phyloP scores from a whole-genome alignment of 2,888 invertebrate genomes.

The Thysanoteuthis rhombus region DNA sequence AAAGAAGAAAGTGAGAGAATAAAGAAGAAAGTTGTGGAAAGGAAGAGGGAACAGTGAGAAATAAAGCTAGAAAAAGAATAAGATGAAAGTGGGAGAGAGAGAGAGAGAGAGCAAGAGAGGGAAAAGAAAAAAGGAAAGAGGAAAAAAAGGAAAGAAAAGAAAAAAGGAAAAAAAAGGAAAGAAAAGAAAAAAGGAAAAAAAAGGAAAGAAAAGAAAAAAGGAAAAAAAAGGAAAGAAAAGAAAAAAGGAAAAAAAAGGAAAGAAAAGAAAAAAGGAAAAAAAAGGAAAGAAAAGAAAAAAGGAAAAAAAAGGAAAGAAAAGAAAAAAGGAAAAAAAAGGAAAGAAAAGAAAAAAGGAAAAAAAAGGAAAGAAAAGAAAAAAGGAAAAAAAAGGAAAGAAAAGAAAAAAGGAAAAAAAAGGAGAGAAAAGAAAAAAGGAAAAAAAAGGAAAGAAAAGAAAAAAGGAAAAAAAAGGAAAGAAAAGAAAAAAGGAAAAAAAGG shows the following conservation, averaged over 20 bases:
- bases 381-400: neutral
- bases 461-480: neutral
- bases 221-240: neutral
- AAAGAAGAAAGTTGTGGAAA: neutral
- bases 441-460: neutral
- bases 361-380: neutral
- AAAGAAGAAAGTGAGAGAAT: neutral
- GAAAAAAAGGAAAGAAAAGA: neutral
- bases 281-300: neutral
- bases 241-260: neutral
- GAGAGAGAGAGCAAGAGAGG: neutral
- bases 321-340: neutral
- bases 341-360: neutral
- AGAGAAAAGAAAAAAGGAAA: neutral
- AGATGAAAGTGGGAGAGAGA: neutral
- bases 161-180: neutral
- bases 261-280: neutral
- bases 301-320: neutral
- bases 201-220: neutral
- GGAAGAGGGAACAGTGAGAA: neutral
- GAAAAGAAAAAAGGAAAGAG: neutral
- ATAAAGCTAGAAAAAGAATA: neutral
- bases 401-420: neutral
- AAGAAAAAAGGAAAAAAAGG: neutral
- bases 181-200: neutral